Percentiles rank a stretch among this genome's conserved stretches.
Conservation (phyloP, 1,140 invertebrate genomes). For the Drosophila pseudoananassae region DNA sequence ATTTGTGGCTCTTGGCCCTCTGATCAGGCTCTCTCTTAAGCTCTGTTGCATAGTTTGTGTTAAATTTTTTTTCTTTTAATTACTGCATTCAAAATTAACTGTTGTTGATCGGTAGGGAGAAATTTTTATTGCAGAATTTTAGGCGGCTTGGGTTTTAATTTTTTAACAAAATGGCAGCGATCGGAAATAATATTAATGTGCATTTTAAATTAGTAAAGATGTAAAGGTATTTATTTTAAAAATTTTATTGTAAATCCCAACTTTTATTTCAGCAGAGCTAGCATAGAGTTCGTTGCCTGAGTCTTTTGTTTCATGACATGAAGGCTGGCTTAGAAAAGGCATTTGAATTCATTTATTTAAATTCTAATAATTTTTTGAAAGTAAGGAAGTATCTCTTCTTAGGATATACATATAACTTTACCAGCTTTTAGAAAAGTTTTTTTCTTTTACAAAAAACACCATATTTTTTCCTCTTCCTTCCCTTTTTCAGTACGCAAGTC, state of each 20-base stretch:
- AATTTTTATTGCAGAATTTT: constrained; percentile 64
- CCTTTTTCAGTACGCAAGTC: neutral
- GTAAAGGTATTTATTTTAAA: too few species aligned
- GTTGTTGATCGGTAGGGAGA: constrained; percentile 12
- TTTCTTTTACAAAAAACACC: neutral
- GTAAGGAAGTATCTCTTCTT: too few species aligned
- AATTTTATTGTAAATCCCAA: too few species aligned
- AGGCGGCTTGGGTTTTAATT: constrained; percentile 29
- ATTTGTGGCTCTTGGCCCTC: constrained; percentile 1
- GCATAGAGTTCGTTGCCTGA: constrained; percentile 69
- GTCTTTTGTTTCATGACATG: constrained; percentile 66
- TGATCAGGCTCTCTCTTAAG: constrained; percentile 21
- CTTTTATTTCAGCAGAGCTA: neutral
- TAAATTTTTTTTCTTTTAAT: constrained; percentile 65
- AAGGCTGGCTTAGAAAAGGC: too few species aligned
- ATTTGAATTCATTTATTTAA: neutral
- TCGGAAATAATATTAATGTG: too few species aligned
- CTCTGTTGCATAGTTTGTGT: constrained; percentile 46
- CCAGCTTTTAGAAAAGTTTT: too few species aligned
- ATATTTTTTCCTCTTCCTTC: neutral
- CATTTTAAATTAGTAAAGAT: too few species aligned
- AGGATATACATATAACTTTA: too few species aligned
- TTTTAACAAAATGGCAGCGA: neutral
- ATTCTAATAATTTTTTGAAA: neutral
- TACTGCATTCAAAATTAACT: constrained; percentile 72